Evolutionary conservation across 2,797 vertebrate species (phyloP).

Genomic region (Cygnus olor): DNA sequence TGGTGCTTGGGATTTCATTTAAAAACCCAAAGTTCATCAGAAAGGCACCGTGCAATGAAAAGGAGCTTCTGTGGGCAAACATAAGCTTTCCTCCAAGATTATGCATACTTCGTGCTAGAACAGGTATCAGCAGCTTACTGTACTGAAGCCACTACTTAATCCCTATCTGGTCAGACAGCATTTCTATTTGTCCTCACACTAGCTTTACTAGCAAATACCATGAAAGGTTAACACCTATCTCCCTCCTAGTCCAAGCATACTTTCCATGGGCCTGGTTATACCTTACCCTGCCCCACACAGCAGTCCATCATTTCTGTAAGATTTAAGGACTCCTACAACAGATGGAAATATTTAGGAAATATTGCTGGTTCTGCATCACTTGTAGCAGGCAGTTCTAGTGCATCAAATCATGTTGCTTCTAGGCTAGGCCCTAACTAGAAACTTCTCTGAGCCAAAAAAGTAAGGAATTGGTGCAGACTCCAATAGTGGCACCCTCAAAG

Average conservation of each 20-base stretch:
- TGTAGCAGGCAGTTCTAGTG: background rate
- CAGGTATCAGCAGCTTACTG: background rate
- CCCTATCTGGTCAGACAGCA: background rate
- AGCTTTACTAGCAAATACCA: background rate
- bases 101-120: background rate
- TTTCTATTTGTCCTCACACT: background rate
- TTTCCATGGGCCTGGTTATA: background rate
- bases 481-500: background rate
- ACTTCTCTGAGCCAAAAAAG: background rate
- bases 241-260: background rate
- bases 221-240: background rate
- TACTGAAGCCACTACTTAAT: background rate
- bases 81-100: background rate
- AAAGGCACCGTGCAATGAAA: background rate
- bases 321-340: background rate
- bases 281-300: background rate
- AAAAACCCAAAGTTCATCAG: background rate
- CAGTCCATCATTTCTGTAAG: background rate
- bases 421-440: background rate
- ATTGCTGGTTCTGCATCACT: background rate
- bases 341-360: background rate
- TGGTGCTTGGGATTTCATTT: background rate
- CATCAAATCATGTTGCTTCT: background rate
- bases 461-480: background rate
- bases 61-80: background rate